Percentiles rank a stretch among this genome's conserved stretches.
Evolutionary conservation across 2,888 invertebrate species (phyloP).

Genomic region (Leistus spinibarbis): DNA sequence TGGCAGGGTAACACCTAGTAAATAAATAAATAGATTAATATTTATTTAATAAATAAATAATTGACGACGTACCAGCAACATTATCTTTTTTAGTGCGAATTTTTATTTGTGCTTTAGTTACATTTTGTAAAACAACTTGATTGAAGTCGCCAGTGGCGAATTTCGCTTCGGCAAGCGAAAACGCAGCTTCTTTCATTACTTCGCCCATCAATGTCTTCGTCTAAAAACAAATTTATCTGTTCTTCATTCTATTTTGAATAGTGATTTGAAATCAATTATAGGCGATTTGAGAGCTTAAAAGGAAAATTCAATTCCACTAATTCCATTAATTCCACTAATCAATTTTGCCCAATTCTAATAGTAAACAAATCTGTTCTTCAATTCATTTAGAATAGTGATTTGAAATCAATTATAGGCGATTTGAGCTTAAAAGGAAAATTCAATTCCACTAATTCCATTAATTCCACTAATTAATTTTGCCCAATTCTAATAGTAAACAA

Average conservation of each 20-base stretch:
- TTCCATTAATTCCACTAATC: background rate
- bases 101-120: constrained; percentile 97
- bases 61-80: constrained; percentile 84
- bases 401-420: too few species aligned
- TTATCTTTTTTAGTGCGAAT: constrained; percentile 97
- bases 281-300: background rate
- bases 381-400: constrained; percentile 12
- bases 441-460: too few species aligned
- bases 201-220: constrained; percentile 98
- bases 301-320: background rate
- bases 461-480: too few species aligned
- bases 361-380: too few species aligned
- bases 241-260: constrained; percentile 14
- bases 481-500: too few species aligned
- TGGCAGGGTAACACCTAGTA: constrained; percentile 89
- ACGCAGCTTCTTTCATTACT: constrained; percentile 99
- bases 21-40: constrained; percentile 6
- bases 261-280: too few species aligned
- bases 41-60: too few species aligned
- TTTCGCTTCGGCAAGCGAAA: constrained; percentile 97
- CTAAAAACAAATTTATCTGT: constrained; percentile 62
- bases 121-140: constrained; percentile 97
- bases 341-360: background rate
- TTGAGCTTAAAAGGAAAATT: background rate
- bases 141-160: constrained; percentile 98